Conservation (phyloP, 2,113 vertebrate species). For the Psilopsiagon aurifrons region DNA sequence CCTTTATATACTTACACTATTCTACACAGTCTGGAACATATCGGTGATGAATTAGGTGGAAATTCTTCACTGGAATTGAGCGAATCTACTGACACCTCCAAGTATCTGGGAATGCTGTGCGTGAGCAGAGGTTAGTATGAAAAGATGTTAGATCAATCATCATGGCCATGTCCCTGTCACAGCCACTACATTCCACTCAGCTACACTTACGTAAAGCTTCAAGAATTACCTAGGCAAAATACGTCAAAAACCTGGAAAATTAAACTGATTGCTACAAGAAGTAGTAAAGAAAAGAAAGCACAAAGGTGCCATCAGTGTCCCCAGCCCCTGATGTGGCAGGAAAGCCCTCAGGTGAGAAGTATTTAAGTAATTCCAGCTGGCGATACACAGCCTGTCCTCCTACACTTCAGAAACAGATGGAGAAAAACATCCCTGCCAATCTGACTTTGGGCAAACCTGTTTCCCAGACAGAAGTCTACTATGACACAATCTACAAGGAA, state of each 20-base stretch:
- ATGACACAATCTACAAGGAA: background rate
- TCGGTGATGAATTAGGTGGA: background rate
- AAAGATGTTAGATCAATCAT: background rate
- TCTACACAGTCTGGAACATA: background rate
- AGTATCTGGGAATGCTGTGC: background rate
- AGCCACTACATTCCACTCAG: background rate
- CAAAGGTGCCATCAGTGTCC: background rate
- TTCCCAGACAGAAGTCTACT: background rate
- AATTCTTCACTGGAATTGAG: background rate
- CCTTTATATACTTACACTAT: background rate
- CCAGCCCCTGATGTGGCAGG: background rate
- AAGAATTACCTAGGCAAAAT: background rate
- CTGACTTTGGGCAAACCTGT: background rate
- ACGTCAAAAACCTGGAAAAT: background rate
- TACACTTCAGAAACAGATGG: background rate
- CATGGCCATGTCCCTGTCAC: background rate
- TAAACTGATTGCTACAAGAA: background rate
- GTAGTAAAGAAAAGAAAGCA: background rate
- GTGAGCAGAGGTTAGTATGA: background rate
- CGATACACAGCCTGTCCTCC: background rate
- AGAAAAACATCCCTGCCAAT: background rate
- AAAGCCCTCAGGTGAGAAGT: background rate
- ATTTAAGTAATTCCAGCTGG: background rate
- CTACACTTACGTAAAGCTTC: background rate
- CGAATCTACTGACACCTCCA: background rate